A percentile compares a stretch with the other conserved stretches of the same genome.
Conservation (phyloP, 2,113 vertebrate genomes). For the Lophochroa leadbeateri region DNA sequence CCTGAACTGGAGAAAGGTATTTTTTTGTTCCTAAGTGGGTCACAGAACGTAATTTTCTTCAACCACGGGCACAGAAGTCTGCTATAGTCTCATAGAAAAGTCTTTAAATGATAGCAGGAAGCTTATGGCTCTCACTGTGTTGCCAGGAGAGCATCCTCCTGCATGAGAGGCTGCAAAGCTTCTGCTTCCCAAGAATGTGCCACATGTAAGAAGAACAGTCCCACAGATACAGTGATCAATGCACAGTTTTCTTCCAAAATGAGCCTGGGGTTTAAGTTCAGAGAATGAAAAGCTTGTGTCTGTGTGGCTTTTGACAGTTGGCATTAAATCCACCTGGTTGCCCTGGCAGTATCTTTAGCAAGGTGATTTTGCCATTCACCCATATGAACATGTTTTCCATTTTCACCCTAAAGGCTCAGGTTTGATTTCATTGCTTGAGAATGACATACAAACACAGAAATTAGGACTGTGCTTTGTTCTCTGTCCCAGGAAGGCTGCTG, state of each 20-base stretch:
- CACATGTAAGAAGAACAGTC: not conserved
- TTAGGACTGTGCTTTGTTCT: not conserved
- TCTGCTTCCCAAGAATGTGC: not conserved
- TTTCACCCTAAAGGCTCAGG: not conserved
- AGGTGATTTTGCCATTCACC: accelerated
- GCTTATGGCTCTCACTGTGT: not conserved
- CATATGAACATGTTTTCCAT: not conserved
- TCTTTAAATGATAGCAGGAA: not conserved
- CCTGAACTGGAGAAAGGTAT: not conserved
- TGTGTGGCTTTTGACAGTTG: not conserved
- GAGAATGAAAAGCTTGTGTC: not conserved
- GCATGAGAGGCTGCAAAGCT: not conserved
- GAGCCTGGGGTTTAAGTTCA: not conserved
- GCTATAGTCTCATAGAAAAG: not conserved
- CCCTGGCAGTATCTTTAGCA: not conserved
- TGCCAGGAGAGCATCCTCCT: not conserved
- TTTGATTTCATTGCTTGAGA: conserved; percentile 7
- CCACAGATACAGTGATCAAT: not conserved
- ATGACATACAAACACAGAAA: not conserved
- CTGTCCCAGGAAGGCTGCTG: not conserved
- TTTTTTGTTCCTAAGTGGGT: not conserved
- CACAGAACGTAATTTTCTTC: not conserved
- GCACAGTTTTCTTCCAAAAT: not conserved
- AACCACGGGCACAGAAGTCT: not conserved
- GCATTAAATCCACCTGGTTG: not conserved